These are phyloP conservation scores for Circaetus gallicus DNA, from an alignment of 2,113 vertebrate species.

Conservation along the genomic window DNA sequence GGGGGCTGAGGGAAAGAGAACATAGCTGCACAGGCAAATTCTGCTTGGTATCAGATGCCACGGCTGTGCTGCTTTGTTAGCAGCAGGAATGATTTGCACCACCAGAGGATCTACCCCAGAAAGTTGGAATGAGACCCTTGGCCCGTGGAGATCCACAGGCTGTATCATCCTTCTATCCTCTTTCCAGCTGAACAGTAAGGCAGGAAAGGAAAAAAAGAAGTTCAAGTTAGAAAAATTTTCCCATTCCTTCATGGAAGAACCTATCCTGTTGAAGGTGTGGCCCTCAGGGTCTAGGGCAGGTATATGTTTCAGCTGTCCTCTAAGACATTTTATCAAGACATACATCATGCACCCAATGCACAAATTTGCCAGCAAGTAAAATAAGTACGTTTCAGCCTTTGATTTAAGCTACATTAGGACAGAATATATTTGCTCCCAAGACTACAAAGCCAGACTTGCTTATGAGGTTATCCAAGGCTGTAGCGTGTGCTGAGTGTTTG, in stretches of 20 bases:
- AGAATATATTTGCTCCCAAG: not conserved
- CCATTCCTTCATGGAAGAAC: not conserved
- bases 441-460: slow-evolving; percentile 30
- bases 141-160: not conserved
- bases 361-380: not conserved
- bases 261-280: not conserved
- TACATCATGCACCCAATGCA: not conserved
- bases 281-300: not conserved
- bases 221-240: not conserved
- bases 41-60: too few relatives aligned
- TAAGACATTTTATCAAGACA: not conserved
- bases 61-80: accelerated
- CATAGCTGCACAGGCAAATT: not conserved
- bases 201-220: not conserved
- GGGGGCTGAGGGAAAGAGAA: not conserved
- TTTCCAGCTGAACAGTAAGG: not conserved
- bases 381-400: slow-evolving; percentile 12
- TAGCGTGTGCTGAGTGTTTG: not conserved
- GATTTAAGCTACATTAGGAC: slow-evolving; percentile 39
- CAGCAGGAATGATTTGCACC: not conserved
- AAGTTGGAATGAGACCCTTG: not conserved
- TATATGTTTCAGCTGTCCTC: not conserved
- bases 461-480: slow-evolving; percentile 29
- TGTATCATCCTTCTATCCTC: not conserved
- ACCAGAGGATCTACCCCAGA: not conserved